Conservation (phyloP, 2,113 vertebrate species). For the Pardalotus punctatus region DNA sequence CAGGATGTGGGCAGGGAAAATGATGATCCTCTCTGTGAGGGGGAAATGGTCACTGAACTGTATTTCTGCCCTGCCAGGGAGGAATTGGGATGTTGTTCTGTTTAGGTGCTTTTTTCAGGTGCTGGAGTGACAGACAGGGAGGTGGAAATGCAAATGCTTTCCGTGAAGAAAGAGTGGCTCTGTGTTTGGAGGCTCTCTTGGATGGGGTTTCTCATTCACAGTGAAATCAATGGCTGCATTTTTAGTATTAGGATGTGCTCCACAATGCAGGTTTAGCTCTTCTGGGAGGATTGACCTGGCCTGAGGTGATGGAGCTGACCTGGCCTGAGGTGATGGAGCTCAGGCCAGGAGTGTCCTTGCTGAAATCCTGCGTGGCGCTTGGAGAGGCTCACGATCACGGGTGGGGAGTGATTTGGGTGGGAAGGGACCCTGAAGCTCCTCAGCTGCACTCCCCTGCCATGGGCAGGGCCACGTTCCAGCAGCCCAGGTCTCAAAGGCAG, state of each 20-base stretch:
- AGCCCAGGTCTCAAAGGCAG: background rate
- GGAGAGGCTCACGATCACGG: background rate
- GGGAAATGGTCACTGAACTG: background rate
- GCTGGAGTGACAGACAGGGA: background rate
- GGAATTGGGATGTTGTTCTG: background rate
- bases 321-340: background rate
- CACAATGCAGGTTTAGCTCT: background rate
- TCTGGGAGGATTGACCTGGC: background rate
- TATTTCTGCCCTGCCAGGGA: background rate
- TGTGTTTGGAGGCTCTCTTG: background rate
- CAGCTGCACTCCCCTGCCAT: background rate
- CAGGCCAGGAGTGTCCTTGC: background rate
- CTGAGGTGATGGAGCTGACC: background rate
- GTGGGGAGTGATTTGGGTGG: background rate
- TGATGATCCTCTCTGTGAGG: background rate
- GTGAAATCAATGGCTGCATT: background rate
- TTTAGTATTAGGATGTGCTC: background rate
- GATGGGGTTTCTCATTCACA: background rate
- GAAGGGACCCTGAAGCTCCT: background rate
- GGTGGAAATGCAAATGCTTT: background rate
- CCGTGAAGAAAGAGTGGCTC: background rate
- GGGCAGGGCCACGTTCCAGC: background rate
- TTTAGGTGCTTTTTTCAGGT: background rate
- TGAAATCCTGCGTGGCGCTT: background rate
- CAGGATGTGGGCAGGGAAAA: background rate